Base-by-base conservation (phyloP, 2,113 vertebrate species). In the Drymodes brunneopygia region DNA sequence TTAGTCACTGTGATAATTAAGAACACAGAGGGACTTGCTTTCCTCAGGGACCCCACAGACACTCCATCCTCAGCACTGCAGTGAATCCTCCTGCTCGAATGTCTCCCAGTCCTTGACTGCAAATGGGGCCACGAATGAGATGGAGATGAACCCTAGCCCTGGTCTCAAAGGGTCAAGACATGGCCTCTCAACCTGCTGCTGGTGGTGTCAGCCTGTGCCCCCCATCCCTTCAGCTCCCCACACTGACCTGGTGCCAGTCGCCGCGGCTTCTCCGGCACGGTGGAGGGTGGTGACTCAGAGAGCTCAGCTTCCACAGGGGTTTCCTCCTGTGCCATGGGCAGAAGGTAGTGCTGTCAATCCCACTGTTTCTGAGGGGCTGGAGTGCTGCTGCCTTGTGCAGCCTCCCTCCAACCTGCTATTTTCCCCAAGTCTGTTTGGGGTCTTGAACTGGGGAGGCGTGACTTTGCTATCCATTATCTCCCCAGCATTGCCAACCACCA, bases 211-310 rank as follows among this genome's bases (percentile, higher is more conserved):
- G 35, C 38, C 60, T 20, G 19, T 29, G 40, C 8, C 14, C 36
- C 11, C 35, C 0, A 0, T 80, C 38, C 38, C 36, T 21, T 13
- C 35, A 23, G 12, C 12, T n/a, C 27, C 66, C 19, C 3, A 2
- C 66, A 27, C 97, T 93, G 6, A 98, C 98, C 98, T 97, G 97
- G 92, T 6, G 81, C 88, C 10, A 86, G 84, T 38, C 51, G n/a
- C 29, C 84, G 87, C 7, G 98, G 98, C 95, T 91, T 98, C 78
- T 74, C 97, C 1, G 98, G 99, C 82, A 97, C 96, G 1, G 72
- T 35, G 92, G 65, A 96, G 62, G 24, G 97, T 12, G 98, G 98
- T 81, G 98, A 96, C 65, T 97, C 92, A 5, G 97, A 96, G 72
- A 97, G 97, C 27, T 91, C 95, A 3, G 89, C 64, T n/a, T 96